These are phyloP conservation scores for Aphelenchoides besseyi DNA, from an alignment of 1,140 invertebrate species.

Conservation along the genomic window DNA sequence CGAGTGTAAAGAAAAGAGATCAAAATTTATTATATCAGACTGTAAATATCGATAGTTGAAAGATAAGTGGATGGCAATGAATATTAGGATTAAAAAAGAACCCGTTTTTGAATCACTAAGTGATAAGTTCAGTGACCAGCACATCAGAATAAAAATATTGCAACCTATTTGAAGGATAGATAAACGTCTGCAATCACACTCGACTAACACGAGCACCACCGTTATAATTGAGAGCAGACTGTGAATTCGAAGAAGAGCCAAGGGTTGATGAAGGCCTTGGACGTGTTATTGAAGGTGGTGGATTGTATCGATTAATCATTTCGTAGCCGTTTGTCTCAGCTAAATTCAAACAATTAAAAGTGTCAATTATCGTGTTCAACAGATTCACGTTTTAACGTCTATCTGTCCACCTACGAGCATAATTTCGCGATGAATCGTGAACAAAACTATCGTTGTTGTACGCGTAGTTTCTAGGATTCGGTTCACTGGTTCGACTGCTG, in stretches of 20 bases:
- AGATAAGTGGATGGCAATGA: too few species aligned
- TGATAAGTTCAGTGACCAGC: too few species aligned
- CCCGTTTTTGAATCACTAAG: too few species aligned
- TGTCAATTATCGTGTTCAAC: neutral
- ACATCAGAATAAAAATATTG: neutral
- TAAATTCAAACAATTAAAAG: neutral
- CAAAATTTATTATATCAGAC: too few species aligned
- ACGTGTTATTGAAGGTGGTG: neutral
- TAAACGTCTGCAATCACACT: too few species aligned
- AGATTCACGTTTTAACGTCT: too few species aligned
- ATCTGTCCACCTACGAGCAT: neutral
- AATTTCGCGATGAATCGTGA: neutral
- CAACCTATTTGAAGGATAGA: too few species aligned
- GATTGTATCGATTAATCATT: neutral
- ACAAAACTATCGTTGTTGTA: neutral
- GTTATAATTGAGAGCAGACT: neutral
- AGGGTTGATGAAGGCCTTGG: neutral
- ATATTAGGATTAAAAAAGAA: too few species aligned
- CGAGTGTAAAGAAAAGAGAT: too few species aligned
- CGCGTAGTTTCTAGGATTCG: neutral
- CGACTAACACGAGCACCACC: neutral
- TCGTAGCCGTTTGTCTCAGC: neutral
- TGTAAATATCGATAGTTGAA: too few species aligned
- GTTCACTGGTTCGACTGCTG: neutral
- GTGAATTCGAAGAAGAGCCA: neutral